These are phyloP conservation scores for Sitta carolinensis DNA, from an alignment of 2,797 vertebrate species.

Conservation along the genomic window DNA sequence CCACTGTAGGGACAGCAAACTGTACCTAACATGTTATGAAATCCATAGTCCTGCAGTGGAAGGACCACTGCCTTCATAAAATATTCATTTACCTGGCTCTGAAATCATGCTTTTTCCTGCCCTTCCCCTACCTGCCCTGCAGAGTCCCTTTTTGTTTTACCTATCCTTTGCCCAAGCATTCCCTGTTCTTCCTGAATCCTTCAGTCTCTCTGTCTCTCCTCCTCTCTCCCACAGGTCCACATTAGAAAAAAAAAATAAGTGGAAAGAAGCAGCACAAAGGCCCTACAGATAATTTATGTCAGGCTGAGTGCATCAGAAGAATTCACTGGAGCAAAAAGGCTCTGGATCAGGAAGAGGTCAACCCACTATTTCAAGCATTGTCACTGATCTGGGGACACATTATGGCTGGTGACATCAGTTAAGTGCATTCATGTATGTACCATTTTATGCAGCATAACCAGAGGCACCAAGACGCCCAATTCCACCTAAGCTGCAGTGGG, in stretches of 20 bases:
- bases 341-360: background rate
- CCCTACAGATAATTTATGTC: background rate
- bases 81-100: background rate
- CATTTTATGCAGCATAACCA: background rate
- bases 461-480: background rate
- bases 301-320: background rate
- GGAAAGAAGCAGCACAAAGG: background rate
- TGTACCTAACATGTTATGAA: background rate
- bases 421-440: background rate
- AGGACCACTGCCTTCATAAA: background rate
- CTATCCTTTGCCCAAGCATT: background rate
- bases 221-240: background rate
- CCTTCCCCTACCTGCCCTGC: background rate
- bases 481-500: background rate
- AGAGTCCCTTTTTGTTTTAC: rapidly evolving
- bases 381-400: background rate
- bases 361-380: background rate
- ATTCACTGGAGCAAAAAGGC: background rate
- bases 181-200: background rate
- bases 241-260: background rate
- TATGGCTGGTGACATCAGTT: background rate
- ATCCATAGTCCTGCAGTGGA: background rate
- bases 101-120: background rate
- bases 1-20: background rate
- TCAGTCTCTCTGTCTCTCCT: background rate